Evolutionary conservation across 2,888 invertebrate species (phyloP), one percentile per base, ranked within the genome.

Genomic region (Prosapia bicincta): DNA sequence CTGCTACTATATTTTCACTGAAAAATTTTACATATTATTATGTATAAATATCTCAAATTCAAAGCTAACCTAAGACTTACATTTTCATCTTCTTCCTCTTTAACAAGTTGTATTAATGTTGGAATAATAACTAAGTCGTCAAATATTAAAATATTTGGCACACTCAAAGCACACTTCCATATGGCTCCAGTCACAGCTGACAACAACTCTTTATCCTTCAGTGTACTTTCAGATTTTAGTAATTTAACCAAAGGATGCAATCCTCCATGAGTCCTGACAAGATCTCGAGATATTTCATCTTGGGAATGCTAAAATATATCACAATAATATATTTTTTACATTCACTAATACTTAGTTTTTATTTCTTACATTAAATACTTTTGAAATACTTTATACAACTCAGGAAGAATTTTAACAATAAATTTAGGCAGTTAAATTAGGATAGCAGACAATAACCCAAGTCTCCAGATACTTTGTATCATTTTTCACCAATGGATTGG

Each of bases 161-260:
- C 89, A 80, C 93, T 92, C 75, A 91, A 91, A 2, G 97, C 93
- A 83, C 96, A 95, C 87, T 97, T 97, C 97, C 97, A 98, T 78
- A 98, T 90, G 9, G 96, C 97, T 0, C 98, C 97, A 0, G 96
- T 97, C 0, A 95, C 94, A 0, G 96, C 95, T 0, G 92, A 91
- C 79, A 97, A 83, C 9, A 97, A 85, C 0, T 90, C 89, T 81
- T 95, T 95, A 80, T 94, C 92, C 0, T 91, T 88, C 26, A 84
- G 84, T 69, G 90, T 88, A n/a, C 24, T 32, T 2, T 89, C 85
- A 81, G 92, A 91, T 79, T 89, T 90, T 5, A 95, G 90, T 75
- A 96, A 90, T 66, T 88, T 86, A 1, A 97, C 93, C 6, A 98
- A 85, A 0, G 96, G 92, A 82, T 96, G 95, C 23, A 98, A 85